These are phyloP conservation scores for Tetraneura akinire DNA, from an alignment of 1,140 invertebrate species.

Conservation along the genomic window DNA sequence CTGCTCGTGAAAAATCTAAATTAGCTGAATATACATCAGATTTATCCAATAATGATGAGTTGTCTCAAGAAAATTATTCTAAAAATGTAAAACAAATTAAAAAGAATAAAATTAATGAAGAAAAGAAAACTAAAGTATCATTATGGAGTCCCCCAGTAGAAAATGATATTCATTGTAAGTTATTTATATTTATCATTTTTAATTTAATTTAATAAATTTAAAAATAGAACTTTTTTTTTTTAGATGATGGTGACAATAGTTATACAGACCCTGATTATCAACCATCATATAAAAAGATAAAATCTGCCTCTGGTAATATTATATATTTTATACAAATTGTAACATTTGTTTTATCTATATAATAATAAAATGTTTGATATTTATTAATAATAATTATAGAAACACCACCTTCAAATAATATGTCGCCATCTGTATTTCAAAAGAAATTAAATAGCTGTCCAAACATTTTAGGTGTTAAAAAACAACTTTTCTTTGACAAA, in stretches of 20 bases:
- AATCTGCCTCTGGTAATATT: background rate
- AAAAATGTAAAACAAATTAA: background rate
- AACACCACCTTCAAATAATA: too few species aligned
- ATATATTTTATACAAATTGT: background rate
- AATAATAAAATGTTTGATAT: too few species aligned
- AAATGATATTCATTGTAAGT: background rate
- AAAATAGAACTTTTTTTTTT: background rate
- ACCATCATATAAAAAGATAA: background rate
- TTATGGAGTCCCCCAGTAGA: slow-evolving; percentile 2
- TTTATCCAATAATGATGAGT: background rate
- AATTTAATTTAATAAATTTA: background rate
- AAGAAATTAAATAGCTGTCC: background rate
- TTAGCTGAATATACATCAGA: background rate
- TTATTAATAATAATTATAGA: too few species aligned
- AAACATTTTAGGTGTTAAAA: background rate
- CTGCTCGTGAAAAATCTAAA: background rate
- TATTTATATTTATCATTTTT: background rate
- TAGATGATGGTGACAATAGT: background rate
- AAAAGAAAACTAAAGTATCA: background rate
- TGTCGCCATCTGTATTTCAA: too few species aligned
- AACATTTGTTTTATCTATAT: too few species aligned
- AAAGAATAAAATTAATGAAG: background rate
- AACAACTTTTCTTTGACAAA: background rate
- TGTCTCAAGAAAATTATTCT: background rate
- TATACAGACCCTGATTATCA: background rate